These are phyloP conservation scores for Meandrusa payeni DNA, from an alignment of 2,888 invertebrate genomes.

Conservation along the genomic window DNA sequence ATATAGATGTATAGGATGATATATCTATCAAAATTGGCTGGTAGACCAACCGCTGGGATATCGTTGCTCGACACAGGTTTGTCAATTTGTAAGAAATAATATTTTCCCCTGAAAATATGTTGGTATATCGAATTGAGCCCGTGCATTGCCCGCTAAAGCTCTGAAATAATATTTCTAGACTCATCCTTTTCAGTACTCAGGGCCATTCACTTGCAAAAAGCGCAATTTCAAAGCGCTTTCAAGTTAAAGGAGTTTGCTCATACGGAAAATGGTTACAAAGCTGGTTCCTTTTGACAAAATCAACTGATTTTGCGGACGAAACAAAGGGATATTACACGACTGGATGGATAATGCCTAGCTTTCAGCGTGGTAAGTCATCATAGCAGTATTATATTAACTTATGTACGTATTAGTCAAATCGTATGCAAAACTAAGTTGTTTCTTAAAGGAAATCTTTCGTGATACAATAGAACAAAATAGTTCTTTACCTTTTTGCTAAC, in stretches of 20 bases:
- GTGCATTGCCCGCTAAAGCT: neutral
- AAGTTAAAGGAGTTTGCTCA: constrained; percentile 33
- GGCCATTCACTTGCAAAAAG: constrained; percentile 23
- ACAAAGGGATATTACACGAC: constrained; percentile 33
- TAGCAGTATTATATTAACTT: constrained; percentile 4
- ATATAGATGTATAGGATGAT: no score
- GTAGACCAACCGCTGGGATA: no score
- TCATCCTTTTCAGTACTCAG: neutral
- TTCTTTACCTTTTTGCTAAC: no score
- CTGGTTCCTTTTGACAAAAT: constrained; percentile 35
- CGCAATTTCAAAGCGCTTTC: constrained; percentile 30
- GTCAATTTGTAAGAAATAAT: no score
- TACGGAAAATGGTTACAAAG: constrained; percentile 38
- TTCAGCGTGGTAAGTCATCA: constrained; percentile 7
- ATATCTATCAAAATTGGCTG: no score
- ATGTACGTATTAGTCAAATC: neutral
- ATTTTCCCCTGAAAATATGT: no score
- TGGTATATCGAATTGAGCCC: neutral
- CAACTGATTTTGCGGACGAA: constrained; percentile 33
- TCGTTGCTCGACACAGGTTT: no score
- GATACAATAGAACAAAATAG: no score
- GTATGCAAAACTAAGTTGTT: constrained; percentile 1
- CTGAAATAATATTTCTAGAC: constrained; percentile 15
- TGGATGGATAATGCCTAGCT: constrained; percentile 15
- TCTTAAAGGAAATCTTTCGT: no score